Conservation (phyloP, 2,113 vertebrate genomes). For the Thunnus thynnus region DNA sequence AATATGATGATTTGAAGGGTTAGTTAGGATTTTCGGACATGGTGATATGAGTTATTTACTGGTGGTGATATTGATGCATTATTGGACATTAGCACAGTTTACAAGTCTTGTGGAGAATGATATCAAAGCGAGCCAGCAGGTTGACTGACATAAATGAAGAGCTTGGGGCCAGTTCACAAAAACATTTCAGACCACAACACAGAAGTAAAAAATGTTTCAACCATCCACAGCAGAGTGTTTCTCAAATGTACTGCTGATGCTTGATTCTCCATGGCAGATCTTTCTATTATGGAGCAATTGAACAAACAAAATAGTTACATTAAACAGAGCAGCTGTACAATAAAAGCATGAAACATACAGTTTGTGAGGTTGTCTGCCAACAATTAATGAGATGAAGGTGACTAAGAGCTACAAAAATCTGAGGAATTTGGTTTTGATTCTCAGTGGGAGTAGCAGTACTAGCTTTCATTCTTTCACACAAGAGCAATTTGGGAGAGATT, state of each 20-base stretch:
- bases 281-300: background rate
- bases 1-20: background rate
- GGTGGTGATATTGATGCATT: background rate
- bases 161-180: conserved; percentile 22
- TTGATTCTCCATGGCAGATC: background rate
- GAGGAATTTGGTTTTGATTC: background rate
- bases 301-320: background rate
- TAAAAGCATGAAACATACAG: background rate
- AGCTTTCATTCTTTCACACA: too few species aligned
- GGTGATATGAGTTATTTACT: too few species aligned
- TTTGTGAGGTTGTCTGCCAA: background rate
- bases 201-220: conserved; percentile 17
- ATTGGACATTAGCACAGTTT: background rate
- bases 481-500: background rate
- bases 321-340: background rate
- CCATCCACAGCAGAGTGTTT: conserved; percentile 9
- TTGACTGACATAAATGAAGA: conserved; percentile 15
- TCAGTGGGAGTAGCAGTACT: background rate
- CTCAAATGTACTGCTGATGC: background rate
- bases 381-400: too few species aligned
- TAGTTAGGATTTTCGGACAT: background rate
- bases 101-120: background rate
- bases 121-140: background rate
- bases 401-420: background rate
- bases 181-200: conserved; percentile 23